These are phyloP conservation scores for Drosophila putrida DNA, from an alignment of 2,888 invertebrate genomes.

Conservation along the genomic window DNA sequence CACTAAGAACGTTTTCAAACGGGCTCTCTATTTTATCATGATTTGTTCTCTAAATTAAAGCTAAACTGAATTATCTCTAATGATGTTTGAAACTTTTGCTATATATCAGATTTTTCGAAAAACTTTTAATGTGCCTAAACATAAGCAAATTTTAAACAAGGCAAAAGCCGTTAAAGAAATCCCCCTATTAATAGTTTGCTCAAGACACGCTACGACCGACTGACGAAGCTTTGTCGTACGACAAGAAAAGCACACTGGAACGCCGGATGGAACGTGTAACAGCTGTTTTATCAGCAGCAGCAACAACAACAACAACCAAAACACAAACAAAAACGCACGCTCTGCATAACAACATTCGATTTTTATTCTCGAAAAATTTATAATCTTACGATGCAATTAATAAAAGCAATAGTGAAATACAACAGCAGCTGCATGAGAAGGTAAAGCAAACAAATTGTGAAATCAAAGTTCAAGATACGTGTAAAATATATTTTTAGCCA, in stretches of 20 bases:
- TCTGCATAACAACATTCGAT: conserved; percentile 25
- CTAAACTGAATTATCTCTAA: too few relatives aligned
- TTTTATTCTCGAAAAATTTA: conserved; percentile 5
- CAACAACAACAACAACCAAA: conserved; percentile 23
- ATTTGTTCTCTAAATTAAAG: too few relatives aligned
- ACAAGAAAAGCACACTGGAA: background rate
- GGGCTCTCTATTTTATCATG: too few relatives aligned
- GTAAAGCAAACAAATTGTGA: conserved; percentile 12
- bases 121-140: too few relatives aligned
- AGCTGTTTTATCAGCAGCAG: background rate
- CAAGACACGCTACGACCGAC: conserved; percentile 19
- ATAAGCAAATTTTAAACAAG: too few relatives aligned
- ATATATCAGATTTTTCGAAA: too few relatives aligned
- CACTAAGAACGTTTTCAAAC: too few relatives aligned
- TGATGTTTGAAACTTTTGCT: too few relatives aligned
- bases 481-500: conserved; percentile 44
- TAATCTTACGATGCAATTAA: conserved; percentile 20
- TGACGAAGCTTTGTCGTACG: background rate
- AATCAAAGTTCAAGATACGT: conserved; percentile 47
- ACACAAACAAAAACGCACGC: conserved; percentile 31
- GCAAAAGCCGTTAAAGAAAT: too few relatives aligned
- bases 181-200: background rate
- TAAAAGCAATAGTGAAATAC: conserved; percentile 10
- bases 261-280: conserved; percentile 10
- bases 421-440: conserved; percentile 25